Evolutionary conservation across 2,113 vertebrate genomes (phyloP).

Genomic region (Callopanchax toddi): DNA sequence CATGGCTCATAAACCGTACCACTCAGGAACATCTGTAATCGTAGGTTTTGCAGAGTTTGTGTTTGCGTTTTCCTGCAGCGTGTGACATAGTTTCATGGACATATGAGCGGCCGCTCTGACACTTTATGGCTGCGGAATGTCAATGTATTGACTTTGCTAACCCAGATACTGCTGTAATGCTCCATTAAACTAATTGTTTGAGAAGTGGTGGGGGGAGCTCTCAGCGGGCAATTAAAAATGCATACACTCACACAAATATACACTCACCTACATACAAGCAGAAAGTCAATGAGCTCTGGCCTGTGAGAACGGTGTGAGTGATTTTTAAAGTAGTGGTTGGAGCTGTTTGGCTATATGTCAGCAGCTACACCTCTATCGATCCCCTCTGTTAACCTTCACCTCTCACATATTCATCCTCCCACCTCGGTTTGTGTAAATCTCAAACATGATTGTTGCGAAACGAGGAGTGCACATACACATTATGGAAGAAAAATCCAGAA

Average conservation of each 20-base stretch:
- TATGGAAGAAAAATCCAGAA: not conserved
- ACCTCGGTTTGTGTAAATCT: conserved; percentile 15
- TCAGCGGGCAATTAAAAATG: conserved; percentile 68
- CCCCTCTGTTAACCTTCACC: conserved; percentile 51
- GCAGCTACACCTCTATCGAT: conserved; percentile 54
- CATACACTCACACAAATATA: conserved; percentile 23
- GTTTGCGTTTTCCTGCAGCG: conserved; percentile 15
- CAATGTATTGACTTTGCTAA: conserved; percentile 70
- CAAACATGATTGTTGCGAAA: conserved; percentile 17
- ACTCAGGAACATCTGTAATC: not conserved
- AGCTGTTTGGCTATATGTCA: conserved; percentile 35
- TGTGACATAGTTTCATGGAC: conserved; percentile 25
- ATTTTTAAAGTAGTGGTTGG: conserved; percentile 50
- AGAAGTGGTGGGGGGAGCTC: conserved; percentile 59
- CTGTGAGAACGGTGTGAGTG: conserved; percentile 36
- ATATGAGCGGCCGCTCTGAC: conserved; percentile 42
- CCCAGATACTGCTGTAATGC: conserved; percentile 64
- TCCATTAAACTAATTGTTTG: conserved; percentile 76
- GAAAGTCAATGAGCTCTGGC: conserved; percentile 47
- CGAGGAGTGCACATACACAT: conserved; percentile 20
- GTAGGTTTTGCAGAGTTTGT: conserved; percentile 23
- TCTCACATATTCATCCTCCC: conserved; percentile 27
- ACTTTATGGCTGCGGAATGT: conserved; percentile 54
- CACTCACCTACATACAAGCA: conserved; percentile 41
- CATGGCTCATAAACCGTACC: not conserved